Evolutionary conservation across 2,113 vertebrate genomes (phyloP).

Genomic region (Telmatochromis sp.): DNA sequence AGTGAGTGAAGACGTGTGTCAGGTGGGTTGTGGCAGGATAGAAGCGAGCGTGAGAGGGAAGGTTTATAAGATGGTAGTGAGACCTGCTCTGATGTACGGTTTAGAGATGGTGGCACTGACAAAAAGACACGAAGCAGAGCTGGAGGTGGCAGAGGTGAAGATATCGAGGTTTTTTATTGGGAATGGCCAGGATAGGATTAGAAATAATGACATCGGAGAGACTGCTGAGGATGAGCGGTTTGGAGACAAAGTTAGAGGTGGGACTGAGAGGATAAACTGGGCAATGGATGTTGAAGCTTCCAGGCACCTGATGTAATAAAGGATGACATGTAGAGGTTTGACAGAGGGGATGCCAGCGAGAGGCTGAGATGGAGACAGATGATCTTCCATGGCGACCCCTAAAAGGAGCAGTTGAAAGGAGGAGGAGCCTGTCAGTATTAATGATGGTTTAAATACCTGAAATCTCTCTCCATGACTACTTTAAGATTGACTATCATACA

Average conservation of each 20-base stretch:
- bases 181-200: neutral
- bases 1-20: neutral
- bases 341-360: neutral
- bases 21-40: neutral
- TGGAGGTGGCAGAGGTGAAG: neutral
- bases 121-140: accelerated
- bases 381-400: accelerated
- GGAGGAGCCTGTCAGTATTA: neutral
- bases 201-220: neutral
- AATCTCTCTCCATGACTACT: neutral
- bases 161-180: neutral
- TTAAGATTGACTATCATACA: neutral
- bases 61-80: neutral
- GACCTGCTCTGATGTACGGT: neutral
- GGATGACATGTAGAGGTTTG: neutral
- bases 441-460: neutral
- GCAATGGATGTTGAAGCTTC: neutral
- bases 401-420: neutral
- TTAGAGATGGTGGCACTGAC: neutral
- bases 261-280: neutral
- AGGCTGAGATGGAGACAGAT: neutral
- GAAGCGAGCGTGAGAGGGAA: neutral
- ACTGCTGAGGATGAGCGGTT: neutral
- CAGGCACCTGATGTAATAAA: neutral
- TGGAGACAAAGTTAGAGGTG: neutral